These are phyloP conservation scores for Calyptomena viridis DNA, from an alignment of 2,113 vertebrate species.

Conservation along the genomic window DNA sequence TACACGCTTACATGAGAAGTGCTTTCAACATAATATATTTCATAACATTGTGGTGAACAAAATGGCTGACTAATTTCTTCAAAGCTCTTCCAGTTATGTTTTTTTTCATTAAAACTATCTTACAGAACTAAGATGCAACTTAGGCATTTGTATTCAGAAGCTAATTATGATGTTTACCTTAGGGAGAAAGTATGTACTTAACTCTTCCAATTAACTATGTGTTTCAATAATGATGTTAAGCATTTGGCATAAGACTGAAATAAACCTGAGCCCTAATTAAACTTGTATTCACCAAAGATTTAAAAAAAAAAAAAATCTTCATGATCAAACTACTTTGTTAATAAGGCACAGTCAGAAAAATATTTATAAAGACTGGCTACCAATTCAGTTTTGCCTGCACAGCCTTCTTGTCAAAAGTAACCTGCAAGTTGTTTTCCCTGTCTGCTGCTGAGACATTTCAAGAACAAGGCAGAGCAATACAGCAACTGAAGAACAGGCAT, in stretches of 20 bases:
- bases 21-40: conserved; percentile 25
- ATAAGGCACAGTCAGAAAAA: conserved; percentile 59
- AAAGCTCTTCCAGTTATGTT: not conserved
- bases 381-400: not conserved
- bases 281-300: not conserved
- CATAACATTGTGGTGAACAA: conserved; percentile 31
- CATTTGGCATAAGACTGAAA: conserved; percentile 4
- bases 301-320: not conserved
- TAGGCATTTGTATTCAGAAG: not conserved
- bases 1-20: conserved; percentile 50
- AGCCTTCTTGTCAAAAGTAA: not conserved
- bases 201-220: not conserved
- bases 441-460: not conserved
- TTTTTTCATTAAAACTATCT: not conserved
- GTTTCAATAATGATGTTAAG: not conserved
- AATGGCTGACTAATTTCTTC: conserved; percentile 1
- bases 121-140: conserved; percentile 9
- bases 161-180: not conserved
- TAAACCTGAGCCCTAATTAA: not conserved
- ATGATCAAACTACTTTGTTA: not conserved
- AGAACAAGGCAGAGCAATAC: conserved; percentile 17
- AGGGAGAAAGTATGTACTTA: not conserved
- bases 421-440: not conserved
- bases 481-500: conserved; percentile 4
- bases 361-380: conserved; percentile 13